A percentile compares a stretch with the other conserved stretches of the same genome.
Evolutionary conservation across 2,797 vertebrate species (phyloP).

Genomic region (Gambelia wislizenii): DNA sequence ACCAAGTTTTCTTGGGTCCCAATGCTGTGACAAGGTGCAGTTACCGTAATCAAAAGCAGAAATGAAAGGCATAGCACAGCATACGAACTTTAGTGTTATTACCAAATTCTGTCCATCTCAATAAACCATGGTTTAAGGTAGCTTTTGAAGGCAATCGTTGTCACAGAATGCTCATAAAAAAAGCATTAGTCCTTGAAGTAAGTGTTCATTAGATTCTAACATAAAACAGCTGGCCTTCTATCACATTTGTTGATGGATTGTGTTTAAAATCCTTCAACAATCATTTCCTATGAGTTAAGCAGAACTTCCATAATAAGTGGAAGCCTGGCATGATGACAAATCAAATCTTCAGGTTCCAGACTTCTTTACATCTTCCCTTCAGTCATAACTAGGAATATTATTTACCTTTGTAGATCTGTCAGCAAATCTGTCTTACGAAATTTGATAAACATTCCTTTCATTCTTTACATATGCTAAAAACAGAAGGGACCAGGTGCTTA

Average conservation of each 20-base stretch:
- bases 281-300: background rate
- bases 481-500: no score
- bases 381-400: background rate
- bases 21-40: background rate
- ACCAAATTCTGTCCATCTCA: no score
- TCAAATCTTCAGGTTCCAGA: background rate
- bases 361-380: background rate
- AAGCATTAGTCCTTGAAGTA: background rate
- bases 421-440: background rate
- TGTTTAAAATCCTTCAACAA: background rate
- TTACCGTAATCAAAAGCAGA: background rate
- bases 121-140: no score
- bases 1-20: background rate
- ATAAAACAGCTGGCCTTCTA: background rate
- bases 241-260: rapidly evolving
- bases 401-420: background rate
- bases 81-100: no score
- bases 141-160: no score
- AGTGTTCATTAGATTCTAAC: background rate
- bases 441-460: background rate
- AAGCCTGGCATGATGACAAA: background rate
- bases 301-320: background rate
- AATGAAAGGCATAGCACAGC: background rate
- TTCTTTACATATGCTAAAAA: rapidly evolving
- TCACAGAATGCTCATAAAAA: background rate